Evolutionary conservation across 2,888 invertebrate genomes (phyloP), one percentile per base, ranked within the genome.

Genomic region (Catocala fraxini): DNA sequence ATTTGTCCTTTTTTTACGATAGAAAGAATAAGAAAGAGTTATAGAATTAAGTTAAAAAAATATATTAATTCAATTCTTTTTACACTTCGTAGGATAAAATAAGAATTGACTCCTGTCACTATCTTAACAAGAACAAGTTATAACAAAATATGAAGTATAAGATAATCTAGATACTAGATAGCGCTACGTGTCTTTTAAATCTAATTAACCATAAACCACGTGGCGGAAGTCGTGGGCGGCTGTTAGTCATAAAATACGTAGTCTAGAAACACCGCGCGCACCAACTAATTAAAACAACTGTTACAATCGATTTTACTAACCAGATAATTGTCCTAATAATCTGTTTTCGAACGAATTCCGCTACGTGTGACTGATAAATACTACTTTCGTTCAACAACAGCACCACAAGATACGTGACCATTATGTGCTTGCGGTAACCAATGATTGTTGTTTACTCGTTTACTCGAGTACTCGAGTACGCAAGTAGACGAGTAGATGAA

Each of bases 391-490:
- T 56, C 63, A 58, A 68, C 58, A 56, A 51, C 52, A 49, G 47
- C 59, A 49, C 46, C 51, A 65, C 56, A 57, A 67, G 56, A 56
- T 68, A 84, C 78, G 84, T 83, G 77, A 73, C 74, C 79, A 81
- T 84, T 84, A 84, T 75, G 51, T 63, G 48, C 60, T 71, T 78
- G 75, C 74, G 71, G 79, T 79, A 76, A 73, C 75, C 63, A 59
- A 57, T 71, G 70, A 77, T 74, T 74, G 69, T 68, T 68, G 69
- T 75, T 77, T 79, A 77, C 79, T 73, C 85, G 87, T 85, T 85
- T 86, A 85, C 71, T 85, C 69, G 73, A 66, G 77, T 33, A 12
- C n/a, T 4, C 25, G n/a, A 15, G 7, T 10, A 35, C 41, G 45
- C 47, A 34, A 59, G 47, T 59, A 45, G 25, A 85, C 85, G 72